Base-by-base conservation (phyloP, 1,140 invertebrate genomes). In the Battus philenor region DNA sequence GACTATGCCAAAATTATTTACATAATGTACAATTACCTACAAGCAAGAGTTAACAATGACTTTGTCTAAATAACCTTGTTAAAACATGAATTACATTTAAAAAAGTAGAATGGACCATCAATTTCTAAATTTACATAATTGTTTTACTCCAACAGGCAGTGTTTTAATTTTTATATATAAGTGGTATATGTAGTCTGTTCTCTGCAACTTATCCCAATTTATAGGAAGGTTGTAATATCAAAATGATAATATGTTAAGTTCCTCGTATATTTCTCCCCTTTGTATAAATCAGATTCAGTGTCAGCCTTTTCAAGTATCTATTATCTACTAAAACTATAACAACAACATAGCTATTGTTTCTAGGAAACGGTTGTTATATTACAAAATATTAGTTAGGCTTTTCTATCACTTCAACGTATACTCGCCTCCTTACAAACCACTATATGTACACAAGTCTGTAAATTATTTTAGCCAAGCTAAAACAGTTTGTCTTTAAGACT, bases 361-460 rank as follows among this genome's bases (percentile, higher is more conserved):
- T 82, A 82, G 80, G 80, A 84, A 84, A 80, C 80, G 73, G 62
- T 63, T 54, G 59, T 60, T 58, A 70, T 78, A 72, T 73, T 75
- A 72, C 58, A 71, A 73, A 80, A 71, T 62, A 74, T 70, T 56
- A 60, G 62, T 74, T 81, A 84, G 77, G 80, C 77, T 79, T 63
- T 70, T 67, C 72, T 81, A 81, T 83, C 75, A 79, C 77, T 68
- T 75, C 68, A 67, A 71, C 78, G 80, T 84, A 84, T 84, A 84
- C 80, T 63, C 66, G 59, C 71, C 68, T 58, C 59, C 55, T 56
- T 33, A 59, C 24, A 50, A 51, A 61, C 54, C 55, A 69, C 59
- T 62, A 49, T 72, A 71, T 71, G 51, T 68, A 69, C 66, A 68
- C 43, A 15, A 27, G 29, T 44, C 36, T 44, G 47, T 50, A n/a